Evolutionary conservation across 2,797 vertebrate species (phyloP).

Genomic region (Myripristis jacobus): DNA sequence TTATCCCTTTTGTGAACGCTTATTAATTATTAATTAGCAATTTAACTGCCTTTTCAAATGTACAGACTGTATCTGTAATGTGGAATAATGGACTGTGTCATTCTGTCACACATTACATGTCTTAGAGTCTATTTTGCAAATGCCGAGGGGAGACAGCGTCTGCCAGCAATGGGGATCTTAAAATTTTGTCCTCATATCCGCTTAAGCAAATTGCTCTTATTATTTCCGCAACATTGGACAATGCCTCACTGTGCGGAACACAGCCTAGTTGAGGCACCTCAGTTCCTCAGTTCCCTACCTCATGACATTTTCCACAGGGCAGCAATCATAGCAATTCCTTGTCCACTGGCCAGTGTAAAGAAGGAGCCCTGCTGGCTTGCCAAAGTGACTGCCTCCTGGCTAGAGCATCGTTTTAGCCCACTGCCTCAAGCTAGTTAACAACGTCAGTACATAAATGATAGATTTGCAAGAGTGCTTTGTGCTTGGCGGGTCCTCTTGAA

Average conservation of each 20-base stretch:
- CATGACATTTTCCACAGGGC: constrained; percentile 64
- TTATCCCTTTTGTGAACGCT: constrained; percentile 23
- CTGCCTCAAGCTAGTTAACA: constrained; percentile 18
- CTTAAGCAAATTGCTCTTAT: constrained; percentile 17
- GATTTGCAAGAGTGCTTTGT: constrained; percentile 29
- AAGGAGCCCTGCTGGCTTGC: constrained; percentile 7
- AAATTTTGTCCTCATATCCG: too few relatives aligned
- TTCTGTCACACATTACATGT: constrained; percentile 5
- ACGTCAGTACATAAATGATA: constrained; percentile 38
- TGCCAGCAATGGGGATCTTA: neutral
- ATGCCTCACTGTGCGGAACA: constrained; percentile 23
- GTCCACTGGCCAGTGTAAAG: constrained; percentile 39
- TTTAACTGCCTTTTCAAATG: constrained; percentile 1
- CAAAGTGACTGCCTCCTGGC: constrained; percentile 26
- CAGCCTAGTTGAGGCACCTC: neutral
- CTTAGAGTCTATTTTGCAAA: neutral
- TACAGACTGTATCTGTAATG: neutral
- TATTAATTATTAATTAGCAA: constrained; percentile 16
- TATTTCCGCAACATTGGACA: constrained; percentile 28
- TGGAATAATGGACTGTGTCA: neutral
- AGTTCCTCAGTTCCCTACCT: constrained; percentile 42
- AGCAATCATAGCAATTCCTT: constrained; percentile 47
- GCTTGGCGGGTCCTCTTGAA: constrained; percentile 20
- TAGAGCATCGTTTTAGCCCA: constrained; percentile 29
- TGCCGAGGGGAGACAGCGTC: neutral